These are phyloP conservation scores for Norana najaformis DNA, from an alignment of 2,888 invertebrate species.

Conservation along the genomic window DNA sequence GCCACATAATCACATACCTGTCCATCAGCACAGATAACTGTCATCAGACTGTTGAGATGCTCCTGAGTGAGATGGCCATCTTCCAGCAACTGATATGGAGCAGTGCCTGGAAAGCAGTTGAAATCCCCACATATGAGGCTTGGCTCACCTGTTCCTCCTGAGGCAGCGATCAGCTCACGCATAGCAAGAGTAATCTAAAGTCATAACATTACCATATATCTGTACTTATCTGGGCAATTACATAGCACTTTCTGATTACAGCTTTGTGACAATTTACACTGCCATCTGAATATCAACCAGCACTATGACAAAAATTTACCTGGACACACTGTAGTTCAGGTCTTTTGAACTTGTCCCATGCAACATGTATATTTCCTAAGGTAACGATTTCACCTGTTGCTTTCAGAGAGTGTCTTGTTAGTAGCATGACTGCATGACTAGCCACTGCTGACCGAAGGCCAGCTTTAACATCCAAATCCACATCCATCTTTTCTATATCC, in stretches of 20 bases:
- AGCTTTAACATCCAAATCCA: slow-evolving; percentile 14
- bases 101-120: slow-evolving; percentile 8
- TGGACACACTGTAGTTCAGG: slow-evolving; percentile 8
- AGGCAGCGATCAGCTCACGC: neutral
- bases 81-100: slow-evolving; percentile 20
- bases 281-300: neutral
- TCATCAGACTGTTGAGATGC: neutral
- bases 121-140: slow-evolving; percentile 9
- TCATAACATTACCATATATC: neutral
- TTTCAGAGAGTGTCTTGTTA: neutral
- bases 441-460: neutral
- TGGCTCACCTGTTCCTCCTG: neutral
- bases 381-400: neutral
- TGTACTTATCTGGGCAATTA: no score
- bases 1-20: no score
- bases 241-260: no score
- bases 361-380: neutral
- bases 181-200: slow-evolving; percentile 2
- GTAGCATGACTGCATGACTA: slow-evolving; percentile 22
- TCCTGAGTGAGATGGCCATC: neutral
- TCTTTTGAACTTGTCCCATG: neutral
- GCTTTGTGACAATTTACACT: no score
- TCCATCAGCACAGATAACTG: slow-evolving; percentile 9
- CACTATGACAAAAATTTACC: neutral
- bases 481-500: neutral